Evolutionary conservation across 2,888 invertebrate species (phyloP).

Genomic region (Cremastinae sp.): DNA sequence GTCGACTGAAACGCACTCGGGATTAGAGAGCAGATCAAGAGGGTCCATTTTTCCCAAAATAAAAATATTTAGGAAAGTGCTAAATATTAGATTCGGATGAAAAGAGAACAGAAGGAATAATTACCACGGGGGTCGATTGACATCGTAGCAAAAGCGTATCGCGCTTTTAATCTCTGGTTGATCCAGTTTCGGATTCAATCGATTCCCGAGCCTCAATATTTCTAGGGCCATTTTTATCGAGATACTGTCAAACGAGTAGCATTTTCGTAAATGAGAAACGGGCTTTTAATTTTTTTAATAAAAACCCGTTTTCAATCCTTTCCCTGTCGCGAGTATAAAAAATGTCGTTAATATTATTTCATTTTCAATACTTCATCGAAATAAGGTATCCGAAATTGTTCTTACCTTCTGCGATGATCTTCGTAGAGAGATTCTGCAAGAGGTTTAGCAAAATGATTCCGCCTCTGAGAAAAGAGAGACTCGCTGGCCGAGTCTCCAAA

Average conservation of each 20-base stretch:
- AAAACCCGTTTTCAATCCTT: constrained; percentile 41
- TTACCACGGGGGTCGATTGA: constrained; percentile 71
- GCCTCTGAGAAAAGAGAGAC: constrained; percentile 63
- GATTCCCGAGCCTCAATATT: constrained; percentile 66
- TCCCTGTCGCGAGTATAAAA: constrained; percentile 42
- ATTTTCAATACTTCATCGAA: no score
- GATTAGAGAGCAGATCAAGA: constrained; percentile 10
- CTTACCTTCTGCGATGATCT: constrained; percentile 49
- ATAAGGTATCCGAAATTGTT: constrained; percentile 51
- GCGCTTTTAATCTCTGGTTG: constrained; percentile 72
- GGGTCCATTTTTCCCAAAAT: constrained; percentile 67
- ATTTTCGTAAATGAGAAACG: no score
- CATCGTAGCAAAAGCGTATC: constrained; percentile 62
- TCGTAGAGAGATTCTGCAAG: constrained; percentile 47
- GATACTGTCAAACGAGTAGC: neutral
- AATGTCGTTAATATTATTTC: constrained; percentile 33
- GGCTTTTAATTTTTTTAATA: no score
- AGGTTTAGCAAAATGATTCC: constrained; percentile 12
- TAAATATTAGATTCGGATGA: constrained; percentile 27
- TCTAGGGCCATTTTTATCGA: constrained; percentile 28
- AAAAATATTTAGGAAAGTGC: constrained; percentile 17
- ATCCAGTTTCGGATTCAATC: constrained; percentile 76
- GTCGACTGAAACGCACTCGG: constrained; percentile 51
- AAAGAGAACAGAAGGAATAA: constrained; percentile 26
- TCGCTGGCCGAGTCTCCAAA: constrained; percentile 75